These are phyloP conservation scores for Hystrix brachyura DNA, from an alignment of 2,113 vertebrate species.

Conservation along the genomic window DNA sequence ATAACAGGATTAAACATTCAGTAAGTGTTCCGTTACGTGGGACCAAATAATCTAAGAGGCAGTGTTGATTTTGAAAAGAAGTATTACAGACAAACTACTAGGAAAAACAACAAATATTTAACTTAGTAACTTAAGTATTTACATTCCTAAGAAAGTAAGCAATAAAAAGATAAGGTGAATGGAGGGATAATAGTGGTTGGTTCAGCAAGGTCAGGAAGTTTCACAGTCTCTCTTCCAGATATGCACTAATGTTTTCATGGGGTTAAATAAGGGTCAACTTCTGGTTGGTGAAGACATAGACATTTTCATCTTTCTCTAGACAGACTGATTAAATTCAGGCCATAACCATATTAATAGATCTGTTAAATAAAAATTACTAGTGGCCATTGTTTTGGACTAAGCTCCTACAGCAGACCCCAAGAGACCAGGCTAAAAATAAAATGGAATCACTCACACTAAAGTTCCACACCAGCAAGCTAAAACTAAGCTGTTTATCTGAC, in stretches of 20 bases:
- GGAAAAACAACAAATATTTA: slow-evolving; percentile 29
- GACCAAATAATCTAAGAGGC: background rate
- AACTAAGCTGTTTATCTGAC: background rate
- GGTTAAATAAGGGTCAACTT: background rate
- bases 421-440: background rate
- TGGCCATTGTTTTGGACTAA: background rate
- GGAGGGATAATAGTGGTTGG: background rate
- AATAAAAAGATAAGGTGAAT: background rate
- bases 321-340: background rate
- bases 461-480: background rate
- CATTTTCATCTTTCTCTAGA: background rate
- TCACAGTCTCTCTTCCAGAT: background rate
- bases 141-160: background rate
- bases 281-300: background rate
- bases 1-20: background rate
- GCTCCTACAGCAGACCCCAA: background rate
- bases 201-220: background rate
- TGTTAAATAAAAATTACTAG: background rate
- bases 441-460: background rate
- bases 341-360: slow-evolving; percentile 63
- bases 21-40: slow-evolving; percentile 21
- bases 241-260: background rate
- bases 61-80: slow-evolving; percentile 11
- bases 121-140: slow-evolving; percentile 3
- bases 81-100: background rate